phyloP scores from a whole-genome alignment of 2,797 vertebrate species.

The Acanthiza pusilla region DNA sequence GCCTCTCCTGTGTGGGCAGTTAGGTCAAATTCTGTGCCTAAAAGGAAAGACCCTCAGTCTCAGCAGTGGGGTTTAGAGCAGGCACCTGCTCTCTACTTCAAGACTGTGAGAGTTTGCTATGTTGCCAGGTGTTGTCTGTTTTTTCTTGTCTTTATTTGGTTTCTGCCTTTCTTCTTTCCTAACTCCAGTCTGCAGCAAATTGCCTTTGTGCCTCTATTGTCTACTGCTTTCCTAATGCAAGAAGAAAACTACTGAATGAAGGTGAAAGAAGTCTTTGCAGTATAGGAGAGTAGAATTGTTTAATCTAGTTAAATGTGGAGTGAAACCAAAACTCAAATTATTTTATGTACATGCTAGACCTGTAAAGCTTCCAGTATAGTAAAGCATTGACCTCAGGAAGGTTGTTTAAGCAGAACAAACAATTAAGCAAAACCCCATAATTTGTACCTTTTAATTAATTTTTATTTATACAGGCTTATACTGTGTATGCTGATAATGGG shows the following conservation, averaged over 20 bases:
- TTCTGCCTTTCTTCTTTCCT: background rate
- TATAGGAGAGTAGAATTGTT: background rate
- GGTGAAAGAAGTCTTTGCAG: background rate
- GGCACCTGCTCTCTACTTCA: background rate
- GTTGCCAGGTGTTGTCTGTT: background rate
- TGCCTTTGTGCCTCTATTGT: background rate
- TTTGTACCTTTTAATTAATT: background rate
- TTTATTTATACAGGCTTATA: background rate
- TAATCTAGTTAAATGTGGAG: background rate
- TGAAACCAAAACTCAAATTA: background rate
- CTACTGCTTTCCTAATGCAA: background rate
- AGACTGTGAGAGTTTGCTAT: background rate
- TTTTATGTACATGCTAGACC: background rate
- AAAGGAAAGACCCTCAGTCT: background rate
- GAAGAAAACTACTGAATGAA: background rate
- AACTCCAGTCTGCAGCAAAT: background rate
- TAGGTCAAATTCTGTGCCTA: background rate
- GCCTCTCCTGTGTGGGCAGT: background rate
- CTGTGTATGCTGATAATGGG: background rate
- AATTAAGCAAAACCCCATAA: background rate
- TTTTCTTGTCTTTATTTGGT: background rate
- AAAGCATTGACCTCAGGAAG: background rate
- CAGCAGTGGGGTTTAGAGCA: background rate
- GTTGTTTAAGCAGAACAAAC: background rate
- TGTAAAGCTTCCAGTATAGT: background rate